Base-by-base conservation (phyloP, 2,113 vertebrate species). In the Oreocharis arfaki region DNA sequence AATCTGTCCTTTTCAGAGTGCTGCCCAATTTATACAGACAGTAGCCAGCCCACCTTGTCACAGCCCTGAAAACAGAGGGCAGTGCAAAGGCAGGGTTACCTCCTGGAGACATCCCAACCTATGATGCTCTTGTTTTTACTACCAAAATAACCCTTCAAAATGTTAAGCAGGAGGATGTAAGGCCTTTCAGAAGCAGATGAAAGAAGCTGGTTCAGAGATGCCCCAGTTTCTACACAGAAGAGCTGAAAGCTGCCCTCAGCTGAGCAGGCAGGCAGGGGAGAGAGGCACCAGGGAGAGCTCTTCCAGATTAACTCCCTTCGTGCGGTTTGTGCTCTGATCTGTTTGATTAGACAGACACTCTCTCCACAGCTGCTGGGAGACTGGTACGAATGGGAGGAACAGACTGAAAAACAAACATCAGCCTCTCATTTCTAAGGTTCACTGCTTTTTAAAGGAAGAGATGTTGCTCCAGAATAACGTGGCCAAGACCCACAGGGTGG, bases 271-370 rank as follows among this genome's bases (percentile, higher is more conserved):
- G 75, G 69, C 50, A 46, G 49, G 41, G 52, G 28, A 70, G 39
- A 68, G 52, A 60, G 19, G 13, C 6, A 7, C 16, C 86, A 80
- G 37, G 63, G 49, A 80, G 16, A 22, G 68, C 49, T 91, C 74
- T 10, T 46, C 69, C 85, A 87, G 55, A 49, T 53, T 27, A 73
- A 81, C 64, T 63, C 46, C 44, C 68, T 52, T 83, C 35, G n/a
- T 3, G 0, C 10, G 1, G n/a, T 27, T 42, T 7, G 1, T 12
- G 47, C 49, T 49, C 59, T 3, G 24, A 23, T 1, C 1, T 2
- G 6, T 60, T 65, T 16, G 24, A 30, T 17, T 13, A 32, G 32
- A 22, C 84, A 92, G 49, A 39, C 39, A 19, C 20, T 23, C 23
- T 59, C 63, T 57, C 24, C 63, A 33, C 4, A 6, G 83, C 59